Base-by-base conservation (phyloP, 1,140 invertebrate genomes). In the Drosophila kohkoa region DNA sequence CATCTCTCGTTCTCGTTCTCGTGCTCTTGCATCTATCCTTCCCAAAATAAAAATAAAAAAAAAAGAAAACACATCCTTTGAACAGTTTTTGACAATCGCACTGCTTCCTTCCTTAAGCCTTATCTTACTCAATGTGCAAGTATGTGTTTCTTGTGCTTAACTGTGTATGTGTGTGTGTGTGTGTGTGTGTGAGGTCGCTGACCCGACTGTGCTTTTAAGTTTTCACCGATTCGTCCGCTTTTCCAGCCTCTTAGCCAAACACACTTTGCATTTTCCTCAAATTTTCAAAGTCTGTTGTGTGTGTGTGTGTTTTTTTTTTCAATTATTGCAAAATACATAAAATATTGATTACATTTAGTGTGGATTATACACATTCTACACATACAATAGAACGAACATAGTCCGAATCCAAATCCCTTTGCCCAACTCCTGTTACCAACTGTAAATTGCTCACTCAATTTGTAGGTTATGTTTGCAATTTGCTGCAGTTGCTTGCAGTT, bases 31-130 rank as follows among this genome's bases (percentile, higher is more conserved):
- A 10, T 32, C 52, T 46, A 15, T 55, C 38, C 20, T n/a, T 35
- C 5, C 15, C 35, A 30, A 5, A 32, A 6, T 38, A 32, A 32
- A 32, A 32, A 20, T 20, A 32, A 32, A 32, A 32, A 32, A 6
- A 25, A 25, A 25, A 25, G 20, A 25, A 66, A 45, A 30, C 49
- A 16, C 69, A 59, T 55, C 57, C 71, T 69, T 69, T 69, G 71
- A 62, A 74, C 65, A 68, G 68, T 74, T 74, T 74, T 74, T 69
- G 71, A 74, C 71, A 74, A 74, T 74, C 65, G 57, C 71, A 55
- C 16, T 25, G 65, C 71, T 60, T 60, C 55, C 71, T 69, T 68
- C 71, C 71, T 62, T 55, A 55, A 52, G 57, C 54, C 63, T 62
- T 55, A 64, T 72, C 55, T 67, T 46, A 35, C 46, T 43, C 30